These are phyloP conservation scores for Cataglyphis albicans DNA, from an alignment of 2,888 invertebrate genomes.

Conservation along the genomic window DNA sequence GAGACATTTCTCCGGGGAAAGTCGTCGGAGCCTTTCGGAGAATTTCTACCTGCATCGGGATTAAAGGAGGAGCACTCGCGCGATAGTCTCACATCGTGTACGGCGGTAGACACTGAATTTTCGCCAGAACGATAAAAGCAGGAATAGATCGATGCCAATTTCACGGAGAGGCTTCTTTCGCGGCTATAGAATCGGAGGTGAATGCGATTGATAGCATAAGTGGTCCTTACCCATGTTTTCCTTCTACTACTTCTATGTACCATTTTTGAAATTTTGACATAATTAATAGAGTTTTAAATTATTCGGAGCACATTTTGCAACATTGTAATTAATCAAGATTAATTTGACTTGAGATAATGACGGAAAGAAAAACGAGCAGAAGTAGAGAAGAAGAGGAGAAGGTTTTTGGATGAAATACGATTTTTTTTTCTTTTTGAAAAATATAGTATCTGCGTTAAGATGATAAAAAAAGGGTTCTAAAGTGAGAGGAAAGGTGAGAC, in stretches of 20 bases:
- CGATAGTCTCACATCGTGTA: constrained; percentile 51
- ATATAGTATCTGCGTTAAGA: neutral
- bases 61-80: constrained; percentile 64
- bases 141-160: constrained; percentile 65
- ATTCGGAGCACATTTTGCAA: constrained; percentile 15
- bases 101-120: constrained; percentile 62
- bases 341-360: neutral
- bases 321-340: neutral
- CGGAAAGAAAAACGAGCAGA: neutral
- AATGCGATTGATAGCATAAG: constrained; percentile 39
- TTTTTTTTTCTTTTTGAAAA: neutral
- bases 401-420: neutral
- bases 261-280: neutral
- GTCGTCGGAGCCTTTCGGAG: constrained; percentile 61
- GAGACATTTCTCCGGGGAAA: constrained; percentile 65
- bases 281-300: neutral
- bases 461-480: neutral
- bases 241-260: neutral
- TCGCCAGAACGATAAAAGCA: constrained; percentile 60
- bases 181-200: neutral
- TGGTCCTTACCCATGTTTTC: neutral
- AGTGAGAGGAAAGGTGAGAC: neutral
- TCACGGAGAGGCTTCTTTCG: constrained; percentile 59
- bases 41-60: constrained; percentile 64
- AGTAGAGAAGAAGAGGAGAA: neutral